Evolutionary conservation across 2,797 vertebrate genomes (phyloP).

Genomic region (Pagetopsis macropterus): DNA sequence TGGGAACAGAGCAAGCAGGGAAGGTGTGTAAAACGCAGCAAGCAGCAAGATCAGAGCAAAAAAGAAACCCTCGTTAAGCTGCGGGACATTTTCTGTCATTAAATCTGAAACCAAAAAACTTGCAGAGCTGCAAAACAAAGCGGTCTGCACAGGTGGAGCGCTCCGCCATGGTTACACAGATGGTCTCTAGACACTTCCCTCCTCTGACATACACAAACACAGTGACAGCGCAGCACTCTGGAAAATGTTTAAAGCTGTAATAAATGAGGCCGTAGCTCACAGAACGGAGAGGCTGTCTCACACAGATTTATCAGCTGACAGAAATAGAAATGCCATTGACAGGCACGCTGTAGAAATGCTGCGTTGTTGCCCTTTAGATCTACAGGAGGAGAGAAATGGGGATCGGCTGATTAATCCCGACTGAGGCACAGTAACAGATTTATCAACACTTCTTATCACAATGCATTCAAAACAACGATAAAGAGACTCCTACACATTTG

Average conservation of each 20-base stretch:
- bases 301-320: slow-evolving; percentile 63
- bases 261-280: slow-evolving; percentile 52
- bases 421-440: slow-evolving; percentile 53
- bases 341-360: slow-evolving; percentile 48
- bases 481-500: slow-evolving; percentile 36
- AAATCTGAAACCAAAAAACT: slow-evolving; percentile 40
- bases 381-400: slow-evolving; percentile 61
- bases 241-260: slow-evolving; percentile 54
- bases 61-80: slow-evolving; percentile 42
- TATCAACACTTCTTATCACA: slow-evolving; percentile 51
- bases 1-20: slow-evolving; percentile 1
- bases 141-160: slow-evolving; percentile 42
- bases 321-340: slow-evolving; percentile 65
- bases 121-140: slow-evolving; percentile 31
- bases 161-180: slow-evolving; percentile 51
- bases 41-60: slow-evolving; percentile 35
- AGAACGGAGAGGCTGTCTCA: slow-evolving; percentile 40
- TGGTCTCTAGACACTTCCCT: slow-evolving; percentile 50
- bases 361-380: slow-evolving; percentile 57
- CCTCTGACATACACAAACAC: slow-evolving; percentile 50
- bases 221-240: slow-evolving; percentile 43
- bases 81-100: slow-evolving; percentile 65
- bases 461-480: slow-evolving; percentile 43
- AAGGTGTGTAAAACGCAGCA: slow-evolving; percentile 33
- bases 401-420: slow-evolving; percentile 63